Evolutionary conservation across 1,140 invertebrate species (phyloP).

Genomic region (Thaumatotibia leucotreta): DNA sequence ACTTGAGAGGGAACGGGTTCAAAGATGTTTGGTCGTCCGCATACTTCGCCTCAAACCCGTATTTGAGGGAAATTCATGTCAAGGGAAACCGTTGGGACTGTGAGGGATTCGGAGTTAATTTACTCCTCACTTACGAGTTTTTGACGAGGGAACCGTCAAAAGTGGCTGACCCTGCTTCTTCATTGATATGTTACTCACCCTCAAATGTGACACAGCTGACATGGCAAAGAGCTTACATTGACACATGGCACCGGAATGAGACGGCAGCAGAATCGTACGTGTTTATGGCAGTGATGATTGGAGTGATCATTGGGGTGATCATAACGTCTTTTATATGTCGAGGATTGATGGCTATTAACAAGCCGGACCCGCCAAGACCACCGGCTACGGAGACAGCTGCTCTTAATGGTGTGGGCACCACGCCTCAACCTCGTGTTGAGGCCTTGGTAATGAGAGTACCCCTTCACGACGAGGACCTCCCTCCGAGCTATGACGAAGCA

Average conservation of each 20-base stretch:
- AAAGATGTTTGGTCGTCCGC: conserved; percentile 76
- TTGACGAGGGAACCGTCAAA: conserved; percentile 76
- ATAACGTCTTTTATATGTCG: conserved; percentile 74
- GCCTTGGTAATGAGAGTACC: conserved; percentile 73
- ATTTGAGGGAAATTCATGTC: conserved; percentile 77
- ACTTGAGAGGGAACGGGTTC: conserved; percentile 82
- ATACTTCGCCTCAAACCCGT: conserved; percentile 78
- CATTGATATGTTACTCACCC: conserved; percentile 78
- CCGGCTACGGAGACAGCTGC: conserved; percentile 66
- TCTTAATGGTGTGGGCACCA: conserved; percentile 73
- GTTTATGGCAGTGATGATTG: conserved; percentile 78
- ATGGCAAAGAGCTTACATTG: conserved; percentile 81
- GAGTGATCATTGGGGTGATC: conserved; percentile 71
- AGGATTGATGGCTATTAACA: conserved; percentile 72
- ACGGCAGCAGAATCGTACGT: conserved; percentile 66
- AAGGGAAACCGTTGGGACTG: conserved; percentile 85
- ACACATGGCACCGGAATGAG: conserved; percentile 75
- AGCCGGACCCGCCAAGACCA: conserved; percentile 69
- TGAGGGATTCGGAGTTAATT: conserved; percentile 77
- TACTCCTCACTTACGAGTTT: conserved; percentile 78
- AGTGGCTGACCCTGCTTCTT: conserved; percentile 51
- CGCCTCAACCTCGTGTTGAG: conserved; percentile 63
- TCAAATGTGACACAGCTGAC: conserved; percentile 78
- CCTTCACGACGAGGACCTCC: conserved; percentile 78
- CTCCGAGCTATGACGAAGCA: conserved; percentile 85